Percentiles rank a stretch among this genome's conserved stretches.
Evolutionary conservation across 2,888 invertebrate species (phyloP).

Genomic region (Bombylius discolor): DNA sequence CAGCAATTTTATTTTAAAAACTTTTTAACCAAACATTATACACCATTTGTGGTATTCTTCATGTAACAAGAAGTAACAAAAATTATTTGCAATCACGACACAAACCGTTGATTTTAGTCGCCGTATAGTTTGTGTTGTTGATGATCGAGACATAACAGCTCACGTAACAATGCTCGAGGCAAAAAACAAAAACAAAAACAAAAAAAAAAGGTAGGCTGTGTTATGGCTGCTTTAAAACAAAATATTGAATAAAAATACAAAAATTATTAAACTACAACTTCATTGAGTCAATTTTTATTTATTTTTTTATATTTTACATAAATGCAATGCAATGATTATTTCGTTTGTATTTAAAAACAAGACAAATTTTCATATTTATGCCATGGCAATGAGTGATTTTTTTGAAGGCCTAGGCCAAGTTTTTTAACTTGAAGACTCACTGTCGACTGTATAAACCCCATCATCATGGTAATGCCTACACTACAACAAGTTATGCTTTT

Average conservation of each 20-base stretch:
- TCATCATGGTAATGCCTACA: no score
- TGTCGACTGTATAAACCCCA: background rate
- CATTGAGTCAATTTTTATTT: no score
- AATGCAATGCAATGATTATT: no score
- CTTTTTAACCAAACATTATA: no score
- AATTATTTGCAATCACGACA: conserved; percentile 10
- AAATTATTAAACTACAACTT: no score
- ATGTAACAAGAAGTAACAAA: background rate
- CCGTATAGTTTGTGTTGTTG: background rate
- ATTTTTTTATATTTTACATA: no score
- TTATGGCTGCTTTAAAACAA: no score
- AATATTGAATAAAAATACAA: background rate
- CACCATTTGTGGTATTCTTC: background rate
- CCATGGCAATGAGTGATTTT: conserved; percentile 11
- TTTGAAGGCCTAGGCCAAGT: conserved; percentile 15
- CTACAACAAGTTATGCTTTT: no score
- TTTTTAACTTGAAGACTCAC: background rate
- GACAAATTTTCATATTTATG: no score
- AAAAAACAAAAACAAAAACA: background rate
- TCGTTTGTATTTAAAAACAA: no score
- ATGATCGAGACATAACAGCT: conserved; percentile 5
- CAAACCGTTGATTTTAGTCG: conserved; percentile 11
- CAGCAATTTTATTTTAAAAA: no score
- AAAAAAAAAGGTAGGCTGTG: no score
- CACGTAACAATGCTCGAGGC: conserved; percentile 5